Conservation (phyloP, 2,113 vertebrate genomes). For the Peucedramus taeniatus region DNA sequence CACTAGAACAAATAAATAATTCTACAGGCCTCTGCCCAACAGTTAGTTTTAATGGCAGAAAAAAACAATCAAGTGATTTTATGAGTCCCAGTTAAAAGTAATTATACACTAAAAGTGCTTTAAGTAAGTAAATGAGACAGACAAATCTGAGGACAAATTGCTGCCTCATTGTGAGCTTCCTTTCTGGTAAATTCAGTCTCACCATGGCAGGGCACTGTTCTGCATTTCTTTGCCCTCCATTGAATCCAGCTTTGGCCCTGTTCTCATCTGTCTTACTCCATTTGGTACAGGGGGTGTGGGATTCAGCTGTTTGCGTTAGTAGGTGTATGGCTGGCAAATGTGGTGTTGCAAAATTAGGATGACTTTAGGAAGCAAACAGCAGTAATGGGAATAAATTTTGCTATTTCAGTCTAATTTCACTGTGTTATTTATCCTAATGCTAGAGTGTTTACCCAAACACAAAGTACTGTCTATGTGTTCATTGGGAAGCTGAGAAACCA, state of each 20-base stretch:
- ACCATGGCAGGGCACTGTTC: not conserved
- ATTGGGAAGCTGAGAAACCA: not conserved
- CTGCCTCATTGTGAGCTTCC: not conserved
- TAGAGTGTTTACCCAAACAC: not conserved
- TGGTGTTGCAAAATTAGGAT: not conserved
- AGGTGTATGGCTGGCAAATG: not conserved
- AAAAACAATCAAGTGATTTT: slow-evolving; percentile 15
- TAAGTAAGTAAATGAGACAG: slow-evolving; percentile 12
- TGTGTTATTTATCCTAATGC: not conserved
- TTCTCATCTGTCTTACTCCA: not conserved
- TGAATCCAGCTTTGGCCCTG: not conserved
- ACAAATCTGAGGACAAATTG: not conserved
- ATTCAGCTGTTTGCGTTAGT: not conserved
- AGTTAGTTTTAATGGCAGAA: slow-evolving; percentile 21
- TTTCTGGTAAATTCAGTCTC: not conserved
- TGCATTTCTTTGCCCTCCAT: not conserved
- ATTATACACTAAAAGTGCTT: slow-evolving; percentile 9
- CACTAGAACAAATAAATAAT: slow-evolving; percentile 7
- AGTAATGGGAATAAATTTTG: not conserved
- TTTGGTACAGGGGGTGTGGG: not conserved
- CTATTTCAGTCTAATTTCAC: not conserved
- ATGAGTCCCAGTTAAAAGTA: slow-evolving; percentile 13
- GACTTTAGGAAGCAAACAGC: not conserved
- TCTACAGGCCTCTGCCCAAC: not conserved
- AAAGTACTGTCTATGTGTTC: not conserved